Evolutionary conservation across 2,888 invertebrate species (phyloP).

Genomic region (Pyrgus malvae): DNA sequence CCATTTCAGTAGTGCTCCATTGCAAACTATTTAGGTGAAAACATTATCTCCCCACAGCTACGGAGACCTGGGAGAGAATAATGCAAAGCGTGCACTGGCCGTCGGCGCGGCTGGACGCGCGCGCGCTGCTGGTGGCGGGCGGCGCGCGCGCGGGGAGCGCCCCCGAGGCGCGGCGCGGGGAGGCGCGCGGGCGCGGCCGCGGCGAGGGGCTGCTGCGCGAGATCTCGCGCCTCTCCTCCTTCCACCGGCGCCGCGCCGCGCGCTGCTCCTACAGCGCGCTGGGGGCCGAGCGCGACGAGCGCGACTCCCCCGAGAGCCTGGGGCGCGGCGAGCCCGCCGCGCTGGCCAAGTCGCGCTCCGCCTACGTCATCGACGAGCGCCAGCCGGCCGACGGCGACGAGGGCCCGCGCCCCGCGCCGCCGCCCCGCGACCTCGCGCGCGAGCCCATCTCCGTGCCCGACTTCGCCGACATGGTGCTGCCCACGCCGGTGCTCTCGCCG

Average conservation of each 20-base stretch:
- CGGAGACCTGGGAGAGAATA: constrained; percentile 89
- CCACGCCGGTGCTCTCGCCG: constrained; percentile 85
- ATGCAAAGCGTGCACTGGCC: constrained; percentile 83
- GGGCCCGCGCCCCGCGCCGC: constrained; percentile 53
- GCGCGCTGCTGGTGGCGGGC: constrained; percentile 84
- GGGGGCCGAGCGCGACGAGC: constrained; percentile 82
- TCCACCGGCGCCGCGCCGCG: constrained; percentile 85
- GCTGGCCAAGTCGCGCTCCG: constrained; percentile 81
- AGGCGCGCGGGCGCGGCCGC: constrained; percentile 42
- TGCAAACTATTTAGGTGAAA: too few relatives aligned
- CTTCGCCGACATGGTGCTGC: constrained; percentile 84
- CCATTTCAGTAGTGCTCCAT: too few relatives aligned
- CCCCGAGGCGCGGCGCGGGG: constrained; percentile 46
- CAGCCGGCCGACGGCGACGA: constrained; percentile 50
- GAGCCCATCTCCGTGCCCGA: constrained; percentile 89
- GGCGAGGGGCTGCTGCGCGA: constrained; percentile 82
- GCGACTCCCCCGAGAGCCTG: constrained; percentile 86
- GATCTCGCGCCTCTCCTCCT: constrained; percentile 86
- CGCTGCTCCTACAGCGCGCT: constrained; percentile 88
- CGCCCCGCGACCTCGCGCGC: constrained; percentile 73
- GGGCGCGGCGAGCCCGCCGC: constrained; percentile 56
- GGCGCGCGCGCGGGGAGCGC: constrained; percentile 67
- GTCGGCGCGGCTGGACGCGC: constrained; percentile 85
- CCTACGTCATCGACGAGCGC: constrained; percentile 77
- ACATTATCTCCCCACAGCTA: too few relatives aligned